phyloP scores from a whole-genome alignment of 2,797 vertebrate genomes.

The Lagorchestes hirsutus region DNA sequence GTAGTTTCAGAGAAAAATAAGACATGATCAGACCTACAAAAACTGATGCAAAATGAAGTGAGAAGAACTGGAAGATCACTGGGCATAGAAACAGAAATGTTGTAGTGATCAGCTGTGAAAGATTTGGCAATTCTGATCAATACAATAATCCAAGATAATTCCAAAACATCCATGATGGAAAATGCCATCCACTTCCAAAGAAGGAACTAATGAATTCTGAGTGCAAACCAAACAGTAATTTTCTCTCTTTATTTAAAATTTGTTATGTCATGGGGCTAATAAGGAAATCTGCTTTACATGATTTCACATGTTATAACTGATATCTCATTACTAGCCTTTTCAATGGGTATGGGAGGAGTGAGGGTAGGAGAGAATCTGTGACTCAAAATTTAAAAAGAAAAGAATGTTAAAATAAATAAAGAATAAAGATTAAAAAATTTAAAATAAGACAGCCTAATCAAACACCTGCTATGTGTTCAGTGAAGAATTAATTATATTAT shows the following conservation, averaged over 20 bases:
- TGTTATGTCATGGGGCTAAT: not conserved
- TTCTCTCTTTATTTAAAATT: not conserved
- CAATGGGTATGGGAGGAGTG: not conserved
- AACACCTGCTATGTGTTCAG: not conserved
- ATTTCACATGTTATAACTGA: not conserved
- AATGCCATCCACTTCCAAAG: not conserved
- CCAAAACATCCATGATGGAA: not conserved
- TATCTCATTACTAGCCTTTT: not conserved
- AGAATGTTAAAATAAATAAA: not conserved
- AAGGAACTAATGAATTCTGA: not conserved
- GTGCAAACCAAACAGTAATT: not conserved
- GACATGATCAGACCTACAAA: not conserved
- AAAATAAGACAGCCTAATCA: not conserved
- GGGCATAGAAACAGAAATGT: not conserved
- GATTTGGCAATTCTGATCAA: not conserved
- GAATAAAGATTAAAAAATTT: not conserved
- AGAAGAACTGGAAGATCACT: not conserved
- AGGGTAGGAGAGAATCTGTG: too few species aligned
- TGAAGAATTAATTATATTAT: not conserved
- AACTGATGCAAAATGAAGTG: not conserved
- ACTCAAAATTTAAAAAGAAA: not conserved
- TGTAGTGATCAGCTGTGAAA: not conserved
- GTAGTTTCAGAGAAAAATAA: not conserved
- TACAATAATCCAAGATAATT: not conserved
- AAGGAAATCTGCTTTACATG: too few species aligned